Evolutionary conservation across 2,888 invertebrate genomes (phyloP), one percentile per base, ranked within the genome.

Genomic region (Scaptomyza cyrtandrae): DNA sequence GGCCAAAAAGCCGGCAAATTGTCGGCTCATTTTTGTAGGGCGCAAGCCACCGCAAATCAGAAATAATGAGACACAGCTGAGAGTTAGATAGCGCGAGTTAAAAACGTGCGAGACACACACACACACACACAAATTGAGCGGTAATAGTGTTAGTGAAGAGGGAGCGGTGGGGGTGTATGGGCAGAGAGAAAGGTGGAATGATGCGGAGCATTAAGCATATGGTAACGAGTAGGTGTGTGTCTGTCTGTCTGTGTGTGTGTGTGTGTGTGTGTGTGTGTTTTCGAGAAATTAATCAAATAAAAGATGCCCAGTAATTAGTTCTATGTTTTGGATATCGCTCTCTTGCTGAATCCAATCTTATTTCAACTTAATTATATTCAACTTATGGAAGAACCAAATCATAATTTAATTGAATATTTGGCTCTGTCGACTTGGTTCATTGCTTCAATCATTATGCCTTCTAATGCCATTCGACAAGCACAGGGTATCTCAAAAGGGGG

Each of bases 21-120:
- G 76, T 70, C 76, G 63, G 41, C 46, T 52, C 50, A 27, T 54
- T 54, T 62, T 14, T 37, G 55, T 53, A 14, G 54, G 44, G 49
- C 55, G 62, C 60, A 58, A 73, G 70, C 72, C 46, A 54, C 62
- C 71, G 75, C 79, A 82, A 82, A 86, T 82, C 87, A 82, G 73
- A 82, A 82, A 82, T 86, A 82, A 86, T 82, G 82, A 86, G 87
- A 75, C 87, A 50, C 82, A 84, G 75, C 80, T 75, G 77, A 82
- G 78, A 75, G 65, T 69, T 70, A 58, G 59, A 55, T 49, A 60
- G 50, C 52, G 44, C n/a, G 7, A 16, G 33, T 29, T 46, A 48
- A 9, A 19, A 44, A 16, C 41, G 41, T 13, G 19, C 11, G 19
- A 43, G 11, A 43, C 43, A 43, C 19, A 13, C 3, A 39, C 16